Evolutionary conservation across 2,797 vertebrate genomes (phyloP).

Genomic region (Capromys pilorides): DNA sequence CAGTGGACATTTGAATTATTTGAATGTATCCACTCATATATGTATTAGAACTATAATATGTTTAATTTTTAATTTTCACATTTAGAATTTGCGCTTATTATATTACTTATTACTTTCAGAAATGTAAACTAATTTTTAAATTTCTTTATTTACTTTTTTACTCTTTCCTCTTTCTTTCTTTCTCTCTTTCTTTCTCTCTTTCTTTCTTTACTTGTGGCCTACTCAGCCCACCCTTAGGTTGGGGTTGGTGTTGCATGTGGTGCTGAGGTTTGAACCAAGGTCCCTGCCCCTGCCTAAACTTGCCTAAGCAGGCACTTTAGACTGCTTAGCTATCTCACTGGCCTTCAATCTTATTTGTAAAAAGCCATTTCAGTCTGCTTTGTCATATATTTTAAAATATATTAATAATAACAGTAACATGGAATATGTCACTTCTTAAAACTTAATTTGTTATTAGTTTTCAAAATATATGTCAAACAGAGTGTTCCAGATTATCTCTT

Average conservation of each 20-base stretch:
- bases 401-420: neutral
- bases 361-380: neutral
- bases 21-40: neutral
- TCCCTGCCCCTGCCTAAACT: no score
- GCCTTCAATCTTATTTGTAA: neutral
- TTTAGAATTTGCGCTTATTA: slow-evolving; percentile 29
- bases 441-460: slow-evolving; percentile 42
- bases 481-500: neutral
- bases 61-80: neutral
- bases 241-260: no score
- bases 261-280: no score
- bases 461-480: slow-evolving; percentile 1
- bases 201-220: no score
- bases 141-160: neutral
- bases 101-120: neutral
- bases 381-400: slow-evolving; percentile 7
- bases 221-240: no score
- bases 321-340: no score
- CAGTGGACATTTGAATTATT: neutral
- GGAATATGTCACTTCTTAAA: neutral
- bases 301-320: no score
- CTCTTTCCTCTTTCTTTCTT: no score
- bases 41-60: neutral
- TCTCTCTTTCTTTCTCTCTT: no score
- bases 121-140: neutral